Conservation (phyloP, 2,797 vertebrate genomes). For the Cossypha caffra region DNA sequence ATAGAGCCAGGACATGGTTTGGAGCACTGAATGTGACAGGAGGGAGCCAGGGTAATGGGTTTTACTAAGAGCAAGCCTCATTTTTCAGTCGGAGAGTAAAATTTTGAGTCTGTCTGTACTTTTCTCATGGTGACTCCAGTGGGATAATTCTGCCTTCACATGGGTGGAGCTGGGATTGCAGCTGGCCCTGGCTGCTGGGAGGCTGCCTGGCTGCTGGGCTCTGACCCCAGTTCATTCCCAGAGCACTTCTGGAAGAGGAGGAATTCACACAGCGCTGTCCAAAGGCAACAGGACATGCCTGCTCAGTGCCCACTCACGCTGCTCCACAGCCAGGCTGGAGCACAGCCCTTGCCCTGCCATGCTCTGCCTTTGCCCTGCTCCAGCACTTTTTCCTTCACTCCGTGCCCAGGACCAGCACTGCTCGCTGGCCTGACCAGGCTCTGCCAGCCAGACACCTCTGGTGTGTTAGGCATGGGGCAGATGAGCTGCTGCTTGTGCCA, state of each 20-base stretch:
- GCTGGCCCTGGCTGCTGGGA: background rate
- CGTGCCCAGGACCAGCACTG: background rate
- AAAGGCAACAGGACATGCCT: background rate
- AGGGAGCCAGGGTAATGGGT: background rate
- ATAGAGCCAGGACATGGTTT: background rate
- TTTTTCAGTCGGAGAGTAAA: background rate
- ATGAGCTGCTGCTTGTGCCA: background rate
- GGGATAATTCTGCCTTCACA: slow-evolving; percentile 37
- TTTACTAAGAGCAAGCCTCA: background rate
- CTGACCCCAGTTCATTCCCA: background rate
- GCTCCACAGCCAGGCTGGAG: background rate
- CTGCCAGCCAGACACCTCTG: background rate
- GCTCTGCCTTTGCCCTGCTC: background rate
- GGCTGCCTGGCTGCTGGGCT: background rate
- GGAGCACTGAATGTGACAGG: background rate
- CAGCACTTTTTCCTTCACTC: background rate
- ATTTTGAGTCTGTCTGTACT: background rate
- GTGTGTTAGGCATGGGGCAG: background rate
- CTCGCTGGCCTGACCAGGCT: background rate
- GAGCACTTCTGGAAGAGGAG: background rate
- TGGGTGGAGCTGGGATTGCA: slow-evolving; percentile 53
- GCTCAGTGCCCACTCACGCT: background rate
- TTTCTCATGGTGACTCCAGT: background rate
- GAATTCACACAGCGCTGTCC: background rate
- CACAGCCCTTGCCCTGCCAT: background rate